A percentile compares a stretch with the other conserved stretches of the same genome.
Evolutionary conservation across 2,797 vertebrate species (phyloP).

Genomic region (Sebastes nivosus): DNA sequence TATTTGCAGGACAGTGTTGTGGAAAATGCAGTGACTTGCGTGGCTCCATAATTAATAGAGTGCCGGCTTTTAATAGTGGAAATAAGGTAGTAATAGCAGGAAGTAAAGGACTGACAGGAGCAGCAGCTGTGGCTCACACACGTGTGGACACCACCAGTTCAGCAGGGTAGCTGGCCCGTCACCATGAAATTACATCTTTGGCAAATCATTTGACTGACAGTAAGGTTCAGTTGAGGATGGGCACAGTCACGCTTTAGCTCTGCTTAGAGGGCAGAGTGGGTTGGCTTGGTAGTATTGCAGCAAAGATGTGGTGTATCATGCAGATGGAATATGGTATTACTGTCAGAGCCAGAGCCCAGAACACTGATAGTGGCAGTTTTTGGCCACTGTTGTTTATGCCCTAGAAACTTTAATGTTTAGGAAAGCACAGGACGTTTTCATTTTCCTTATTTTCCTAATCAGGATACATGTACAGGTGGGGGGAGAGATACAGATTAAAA

Average conservation of each 20-base stretch:
- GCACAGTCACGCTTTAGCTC: neutral
- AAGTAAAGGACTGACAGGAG: neutral
- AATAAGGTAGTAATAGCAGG: neutral
- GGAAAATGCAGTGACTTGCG: neutral
- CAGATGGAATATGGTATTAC: constrained; percentile 18
- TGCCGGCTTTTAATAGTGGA: neutral
- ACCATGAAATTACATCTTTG: neutral
- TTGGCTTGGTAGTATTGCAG: neutral
- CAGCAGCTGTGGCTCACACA: neutral
- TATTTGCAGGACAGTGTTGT: neutral
- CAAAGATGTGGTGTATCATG: constrained; percentile 12
- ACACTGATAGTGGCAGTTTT: constrained; percentile 3
- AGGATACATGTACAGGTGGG: neutral
- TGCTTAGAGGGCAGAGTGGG: neutral
- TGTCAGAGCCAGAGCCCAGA: constrained; percentile 2
- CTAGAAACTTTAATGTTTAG: constrained; percentile 11
- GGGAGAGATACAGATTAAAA: neutral
- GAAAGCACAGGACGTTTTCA: neutral
- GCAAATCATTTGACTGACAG: neutral
- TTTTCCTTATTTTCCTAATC: neutral
- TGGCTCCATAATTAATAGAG: neutral
- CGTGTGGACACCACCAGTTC: too few relatives aligned
- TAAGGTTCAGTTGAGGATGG: neutral
- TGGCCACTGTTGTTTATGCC: constrained; percentile 5
- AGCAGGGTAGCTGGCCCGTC: too few relatives aligned